These are phyloP conservation scores for Laticauda laticaudata DNA, from an alignment of 2,113 vertebrate species.

Conservation along the genomic window DNA sequence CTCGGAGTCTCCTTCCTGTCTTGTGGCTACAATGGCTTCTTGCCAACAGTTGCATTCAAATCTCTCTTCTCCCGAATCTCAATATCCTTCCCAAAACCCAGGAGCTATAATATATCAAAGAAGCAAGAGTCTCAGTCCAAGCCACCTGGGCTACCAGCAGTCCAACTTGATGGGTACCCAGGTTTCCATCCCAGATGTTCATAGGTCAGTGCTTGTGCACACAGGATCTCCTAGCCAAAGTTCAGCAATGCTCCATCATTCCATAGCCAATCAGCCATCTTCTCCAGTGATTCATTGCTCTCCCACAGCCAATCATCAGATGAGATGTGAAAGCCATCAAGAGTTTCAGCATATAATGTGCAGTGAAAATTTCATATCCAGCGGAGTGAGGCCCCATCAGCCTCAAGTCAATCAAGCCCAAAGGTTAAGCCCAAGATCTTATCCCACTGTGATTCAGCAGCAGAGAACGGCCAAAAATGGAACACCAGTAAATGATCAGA, in stretches of 20 bases:
- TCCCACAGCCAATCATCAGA: constrained; percentile 79
- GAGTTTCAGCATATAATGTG: constrained; percentile 88
- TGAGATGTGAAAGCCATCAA: constrained; percentile 79
- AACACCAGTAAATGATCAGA: constrained; percentile 72
- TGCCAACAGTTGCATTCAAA: constrained; percentile 86
- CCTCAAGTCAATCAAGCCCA: constrained; percentile 67
- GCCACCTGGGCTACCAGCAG: constrained; percentile 83
- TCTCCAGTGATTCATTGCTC: constrained; percentile 94
- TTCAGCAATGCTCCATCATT: constrained; percentile 64
- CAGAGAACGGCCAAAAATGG: constrained; percentile 80
- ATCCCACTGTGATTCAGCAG: constrained; percentile 91
- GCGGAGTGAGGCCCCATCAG: constrained; percentile 63
- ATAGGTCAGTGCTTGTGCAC: constrained; percentile 92
- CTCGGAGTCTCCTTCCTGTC: constrained; percentile 81
- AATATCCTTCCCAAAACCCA: constrained; percentile 86
- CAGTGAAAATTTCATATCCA: constrained; percentile 80
- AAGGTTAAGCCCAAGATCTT: constrained; percentile 75
- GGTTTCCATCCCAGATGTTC: constrained; percentile 80
- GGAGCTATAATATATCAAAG: constrained; percentile 85
- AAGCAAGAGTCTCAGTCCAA: constrained; percentile 82
- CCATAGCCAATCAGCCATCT: constrained; percentile 74
- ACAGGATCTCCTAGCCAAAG: constrained; percentile 80
- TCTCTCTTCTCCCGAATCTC: constrained; percentile 79
- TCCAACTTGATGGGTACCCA: constrained; percentile 65
- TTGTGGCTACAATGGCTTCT: constrained; percentile 82